Percentiles rank a stretch among this genome's conserved stretches.
Evolutionary conservation across 2,113 vertebrate species (phyloP).

Genomic region (Toxotes jaculatrix): DNA sequence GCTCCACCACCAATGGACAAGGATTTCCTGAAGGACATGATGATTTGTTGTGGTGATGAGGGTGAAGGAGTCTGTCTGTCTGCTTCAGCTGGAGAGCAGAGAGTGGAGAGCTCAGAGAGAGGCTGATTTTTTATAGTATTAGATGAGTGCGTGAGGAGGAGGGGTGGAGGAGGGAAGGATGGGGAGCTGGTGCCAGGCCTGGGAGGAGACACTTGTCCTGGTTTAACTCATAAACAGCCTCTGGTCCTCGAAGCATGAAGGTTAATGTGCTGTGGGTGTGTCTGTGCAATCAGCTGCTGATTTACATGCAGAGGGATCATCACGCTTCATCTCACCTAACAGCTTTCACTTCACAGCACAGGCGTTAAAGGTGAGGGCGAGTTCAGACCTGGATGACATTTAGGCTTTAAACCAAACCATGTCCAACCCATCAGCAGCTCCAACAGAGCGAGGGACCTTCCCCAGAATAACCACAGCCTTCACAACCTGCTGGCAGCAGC

Average conservation of each 20-base stretch:
- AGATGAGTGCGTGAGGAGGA: conserved; percentile 4
- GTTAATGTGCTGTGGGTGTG: conserved; percentile 46
- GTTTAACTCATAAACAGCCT: not conserved
- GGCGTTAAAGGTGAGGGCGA: not conserved
- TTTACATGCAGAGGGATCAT: not conserved
- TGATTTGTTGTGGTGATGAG: not conserved
- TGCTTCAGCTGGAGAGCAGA: conserved; percentile 59
- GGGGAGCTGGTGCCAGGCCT: not conserved
- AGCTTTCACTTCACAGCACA: conserved; percentile 1
- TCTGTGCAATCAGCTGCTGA: not conserved
- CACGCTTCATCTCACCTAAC: not conserved
- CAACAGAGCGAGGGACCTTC: not conserved
- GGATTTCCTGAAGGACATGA: not conserved
- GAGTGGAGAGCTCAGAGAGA: conserved; percentile 41
- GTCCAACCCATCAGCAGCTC: not conserved
- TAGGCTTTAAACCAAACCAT: not conserved
- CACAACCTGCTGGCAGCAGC: not conserved
- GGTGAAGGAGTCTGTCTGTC: conserved; percentile 27
- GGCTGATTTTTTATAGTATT: conserved; percentile 57
- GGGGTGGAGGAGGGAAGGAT: conserved; percentile 23
- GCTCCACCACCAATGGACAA: rapidly evolving
- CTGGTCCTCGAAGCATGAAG: not conserved
- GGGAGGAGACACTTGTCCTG: conserved; percentile 39
- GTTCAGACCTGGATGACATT: conserved; percentile 49
- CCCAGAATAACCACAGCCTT: not conserved